Percentiles rank a stretch among this genome's conserved stretches.
These are phyloP conservation scores for Lontra canadensis DNA, from an alignment of 2,113 vertebrate species.

Conservation along the genomic window DNA sequence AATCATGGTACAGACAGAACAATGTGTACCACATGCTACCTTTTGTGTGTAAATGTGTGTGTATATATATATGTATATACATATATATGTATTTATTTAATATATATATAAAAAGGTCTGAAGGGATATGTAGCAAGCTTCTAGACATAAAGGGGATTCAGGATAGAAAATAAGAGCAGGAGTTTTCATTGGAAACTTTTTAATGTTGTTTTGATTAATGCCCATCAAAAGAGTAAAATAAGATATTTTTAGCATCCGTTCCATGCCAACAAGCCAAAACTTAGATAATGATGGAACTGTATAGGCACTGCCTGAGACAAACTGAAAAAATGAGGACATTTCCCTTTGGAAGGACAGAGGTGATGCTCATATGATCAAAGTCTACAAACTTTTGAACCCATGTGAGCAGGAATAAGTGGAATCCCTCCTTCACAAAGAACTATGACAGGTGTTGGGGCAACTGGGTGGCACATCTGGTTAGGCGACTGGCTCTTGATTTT, in stretches of 20 bases:
- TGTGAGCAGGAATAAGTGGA: neutral
- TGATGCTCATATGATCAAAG: neutral
- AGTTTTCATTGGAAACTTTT: conserved; percentile 6
- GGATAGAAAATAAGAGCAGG: neutral
- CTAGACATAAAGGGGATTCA: neutral
- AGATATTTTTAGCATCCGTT: neutral
- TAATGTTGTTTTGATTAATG: neutral
- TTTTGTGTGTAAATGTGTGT: neutral
- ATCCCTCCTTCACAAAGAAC: neutral
- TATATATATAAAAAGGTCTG: neutral
- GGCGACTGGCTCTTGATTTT: neutral
- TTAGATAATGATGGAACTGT: neutral
- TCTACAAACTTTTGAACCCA: neutral
- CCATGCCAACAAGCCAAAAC: neutral
- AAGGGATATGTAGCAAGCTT: neutral
- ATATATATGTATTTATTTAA: neutral
- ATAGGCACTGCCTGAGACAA: neutral
- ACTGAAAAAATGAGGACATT: neutral
- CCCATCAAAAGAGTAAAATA: neutral
- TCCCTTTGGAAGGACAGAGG: neutral
- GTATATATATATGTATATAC: neutral
- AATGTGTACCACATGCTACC: neutral
- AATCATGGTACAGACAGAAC: neutral
- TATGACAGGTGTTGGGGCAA: neutral
- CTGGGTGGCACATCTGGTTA: neutral